These are phyloP conservation scores for Psilanteris sp. DNA, from an alignment of 1,140 invertebrate genomes.

Conservation along the genomic window DNA sequence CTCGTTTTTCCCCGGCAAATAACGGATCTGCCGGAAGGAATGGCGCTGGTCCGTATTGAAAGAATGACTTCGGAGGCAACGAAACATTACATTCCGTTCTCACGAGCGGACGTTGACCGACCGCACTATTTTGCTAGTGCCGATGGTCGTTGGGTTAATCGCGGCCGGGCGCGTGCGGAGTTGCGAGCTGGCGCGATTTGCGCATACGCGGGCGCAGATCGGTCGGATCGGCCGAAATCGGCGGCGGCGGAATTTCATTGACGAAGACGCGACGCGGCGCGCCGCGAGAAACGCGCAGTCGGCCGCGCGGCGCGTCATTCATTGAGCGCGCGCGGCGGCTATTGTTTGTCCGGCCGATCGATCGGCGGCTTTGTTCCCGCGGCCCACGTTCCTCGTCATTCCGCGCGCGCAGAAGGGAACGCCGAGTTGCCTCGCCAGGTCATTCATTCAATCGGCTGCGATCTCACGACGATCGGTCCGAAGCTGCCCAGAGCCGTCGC, in stretches of 20 bases:
- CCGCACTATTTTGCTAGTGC: conserved; percentile 63
- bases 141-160: conserved; percentile 64
- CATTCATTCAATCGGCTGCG: conserved; percentile 69
- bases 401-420: conserved; percentile 55
- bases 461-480: conserved; percentile 45
- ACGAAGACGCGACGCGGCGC: no score
- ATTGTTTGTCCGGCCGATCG: no score
- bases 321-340: no score
- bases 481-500: conserved; percentile 11
- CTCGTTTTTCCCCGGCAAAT: conserved; percentile 47
- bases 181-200: no score
- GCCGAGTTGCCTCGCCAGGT: conserved; percentile 56
- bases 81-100: conserved; percentile 71
- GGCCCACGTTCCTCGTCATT: conserved; percentile 24
- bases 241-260: no score
- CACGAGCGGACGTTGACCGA: conserved; percentile 70
- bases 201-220: no score
- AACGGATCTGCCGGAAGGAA: conserved; percentile 54
- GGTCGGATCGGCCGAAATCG: no score
- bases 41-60: conserved; percentile 55
- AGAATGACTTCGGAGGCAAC: conserved; percentile 64
- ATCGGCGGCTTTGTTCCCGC: no score
- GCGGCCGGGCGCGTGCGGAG: conserved; percentile 62
- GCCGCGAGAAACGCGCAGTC: no score
- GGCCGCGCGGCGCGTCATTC: no score